Evolutionary conservation across 2,888 invertebrate species (phyloP), one percentile per base, ranked within the genome.

Genomic region (Nomada ruficornis): DNA sequence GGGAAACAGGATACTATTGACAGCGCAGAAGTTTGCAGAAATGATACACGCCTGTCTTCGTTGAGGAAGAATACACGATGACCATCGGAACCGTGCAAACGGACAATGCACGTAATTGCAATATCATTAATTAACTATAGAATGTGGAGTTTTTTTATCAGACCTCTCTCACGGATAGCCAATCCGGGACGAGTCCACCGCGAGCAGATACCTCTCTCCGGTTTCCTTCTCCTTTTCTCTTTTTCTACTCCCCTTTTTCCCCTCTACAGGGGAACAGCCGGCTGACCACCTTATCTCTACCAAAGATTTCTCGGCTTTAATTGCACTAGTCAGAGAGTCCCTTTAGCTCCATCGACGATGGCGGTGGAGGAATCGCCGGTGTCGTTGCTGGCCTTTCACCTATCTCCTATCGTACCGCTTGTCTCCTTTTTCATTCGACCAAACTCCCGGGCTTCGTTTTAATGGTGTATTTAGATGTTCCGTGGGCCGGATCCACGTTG

Each of bases 81-180:
- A 52, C 64, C 60, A 18, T 67, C 64, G 63, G 42, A 60, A 59
- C 20, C 36, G 64, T 23, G 42, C 55, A 18, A 55, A 26, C 11
- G 47, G 29, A 29, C 73, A 83, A 81, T 82, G 74, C 77, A 77
- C 75, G 86, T 90, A 89, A 91, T 91, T 91, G 86, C 86, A 86
- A 88, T 89, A 90, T 90, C 87, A 88, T 90, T 91, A 91, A 91
- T 91, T 90, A 91, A 89, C 77, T 87, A 84, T 88, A 85, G 80
- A 80, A 55, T 15, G 62, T 20, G 54, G 67, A 78, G 69, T 90
- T 90, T 90, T 90, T 90, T 90, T 90, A 89, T 88, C 88, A 77
- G 83, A 26, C 26, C 36, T 13, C 77, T 57, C 68, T 77, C 67
- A 59, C 74, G 80, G 75, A 82, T 77, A 67, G 62, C 59, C 80